Conservation (phyloP, 2,113 vertebrate species). For the Penelope pileata region DNA sequence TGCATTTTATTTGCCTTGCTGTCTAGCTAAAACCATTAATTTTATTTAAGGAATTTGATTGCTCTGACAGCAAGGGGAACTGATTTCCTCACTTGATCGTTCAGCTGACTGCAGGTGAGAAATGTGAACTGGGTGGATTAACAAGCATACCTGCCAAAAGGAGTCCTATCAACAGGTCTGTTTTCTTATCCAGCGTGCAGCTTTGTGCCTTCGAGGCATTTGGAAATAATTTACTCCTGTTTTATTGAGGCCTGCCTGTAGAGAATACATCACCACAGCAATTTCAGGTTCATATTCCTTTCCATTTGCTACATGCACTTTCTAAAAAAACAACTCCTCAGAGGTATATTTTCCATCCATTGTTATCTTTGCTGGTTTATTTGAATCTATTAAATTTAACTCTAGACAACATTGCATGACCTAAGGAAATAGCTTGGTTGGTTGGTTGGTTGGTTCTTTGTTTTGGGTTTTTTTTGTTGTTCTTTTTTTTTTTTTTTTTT, state of each 20-base stretch:
- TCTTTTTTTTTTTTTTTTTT: no score
- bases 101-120: background rate
- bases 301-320: background rate
- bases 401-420: background rate
- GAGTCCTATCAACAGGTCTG: background rate
- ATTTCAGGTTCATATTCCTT: background rate
- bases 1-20: background rate
- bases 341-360: background rate
- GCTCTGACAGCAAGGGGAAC: background rate
- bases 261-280: background rate
- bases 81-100: background rate
- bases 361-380: background rate
- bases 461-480: no score
- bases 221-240: background rate
- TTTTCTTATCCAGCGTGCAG: background rate
- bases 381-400: conserved; percentile 11
- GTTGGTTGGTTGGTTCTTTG: no score
- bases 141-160: background rate
- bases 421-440: background rate
- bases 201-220: background rate
- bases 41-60: background rate
- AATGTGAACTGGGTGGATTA: conserved; percentile 30
- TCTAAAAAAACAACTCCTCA: background rate
- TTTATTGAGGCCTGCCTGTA: background rate
- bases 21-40: background rate